These are phyloP conservation scores for Pachyuromys duprasi DNA, from an alignment of 2,797 vertebrate species.

Conservation along the genomic window DNA sequence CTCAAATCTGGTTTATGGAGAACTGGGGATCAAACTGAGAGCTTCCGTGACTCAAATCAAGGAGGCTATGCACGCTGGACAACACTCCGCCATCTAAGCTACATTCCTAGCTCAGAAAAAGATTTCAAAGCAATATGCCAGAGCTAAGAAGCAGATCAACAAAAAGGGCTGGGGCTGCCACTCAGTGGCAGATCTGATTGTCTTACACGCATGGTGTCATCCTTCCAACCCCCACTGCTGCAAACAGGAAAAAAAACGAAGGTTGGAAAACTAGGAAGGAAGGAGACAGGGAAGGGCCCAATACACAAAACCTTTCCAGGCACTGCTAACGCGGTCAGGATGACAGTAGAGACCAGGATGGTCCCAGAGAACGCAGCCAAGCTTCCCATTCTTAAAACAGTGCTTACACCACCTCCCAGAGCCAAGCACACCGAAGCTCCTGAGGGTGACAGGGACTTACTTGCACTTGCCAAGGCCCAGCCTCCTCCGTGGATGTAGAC, in stretches of 20 bases:
- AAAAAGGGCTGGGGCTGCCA: neutral
- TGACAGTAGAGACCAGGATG: neutral
- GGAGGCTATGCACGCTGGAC: neutral
- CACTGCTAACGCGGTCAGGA: neutral
- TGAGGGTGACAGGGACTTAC: slow-evolving; percentile 87
- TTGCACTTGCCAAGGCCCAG: slow-evolving; percentile 93
- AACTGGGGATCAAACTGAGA: neutral
- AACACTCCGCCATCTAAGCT: neutral
- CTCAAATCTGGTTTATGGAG: neutral
- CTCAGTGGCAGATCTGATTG: neutral
- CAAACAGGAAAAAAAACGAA: neutral
- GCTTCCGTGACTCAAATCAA: neutral
- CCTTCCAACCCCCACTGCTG: too few species aligned
- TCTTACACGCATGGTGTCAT: too few species aligned
- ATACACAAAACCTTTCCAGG: neutral
- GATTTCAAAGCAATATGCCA: neutral
- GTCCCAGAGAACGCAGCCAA: neutral
- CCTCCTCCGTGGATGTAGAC: slow-evolving; percentile 95
- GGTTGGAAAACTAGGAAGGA: neutral
- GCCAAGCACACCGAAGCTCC: neutral
- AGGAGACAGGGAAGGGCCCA: neutral
- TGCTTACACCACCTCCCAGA: too few species aligned
- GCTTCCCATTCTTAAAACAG: neutral
- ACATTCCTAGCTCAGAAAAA: neutral
- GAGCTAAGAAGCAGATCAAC: slow-evolving; percentile 11